Evolutionary conservation across 2,113 vertebrate species (phyloP).

Genomic region (Crotalus horridus): DNA sequence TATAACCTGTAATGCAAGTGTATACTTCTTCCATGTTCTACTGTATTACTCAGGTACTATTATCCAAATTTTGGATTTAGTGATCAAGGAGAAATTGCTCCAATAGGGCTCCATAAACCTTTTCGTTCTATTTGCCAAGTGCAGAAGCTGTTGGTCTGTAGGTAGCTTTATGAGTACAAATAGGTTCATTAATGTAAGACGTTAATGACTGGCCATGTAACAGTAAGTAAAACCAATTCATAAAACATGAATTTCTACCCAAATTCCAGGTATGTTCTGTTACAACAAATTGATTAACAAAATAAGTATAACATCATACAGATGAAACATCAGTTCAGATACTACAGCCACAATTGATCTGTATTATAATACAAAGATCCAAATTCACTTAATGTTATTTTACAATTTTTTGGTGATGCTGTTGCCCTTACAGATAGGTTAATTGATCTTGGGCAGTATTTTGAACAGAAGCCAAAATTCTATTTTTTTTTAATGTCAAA

Average conservation of each 20-base stretch:
- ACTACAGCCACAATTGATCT: conserved; percentile 43
- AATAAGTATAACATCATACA: conserved; percentile 55
- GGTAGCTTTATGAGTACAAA: neutral
- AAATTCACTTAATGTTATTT: conserved; percentile 33
- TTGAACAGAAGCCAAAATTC: conserved; percentile 39
- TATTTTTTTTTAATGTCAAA: conserved; percentile 33
- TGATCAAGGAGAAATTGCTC: neutral
- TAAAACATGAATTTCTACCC: conserved; percentile 68
- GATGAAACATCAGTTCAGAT: conserved; percentile 61
- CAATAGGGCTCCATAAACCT: neutral
- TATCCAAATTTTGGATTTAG: neutral
- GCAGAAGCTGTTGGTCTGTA: neutral
- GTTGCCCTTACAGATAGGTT: conserved; percentile 49
- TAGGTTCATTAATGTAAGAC: neutral
- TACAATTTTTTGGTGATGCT: conserved; percentile 52
- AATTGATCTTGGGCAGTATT: conserved; percentile 49
- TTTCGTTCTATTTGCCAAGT: neutral
- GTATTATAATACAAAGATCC: neutral
- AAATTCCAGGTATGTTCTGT: conserved; percentile 60
- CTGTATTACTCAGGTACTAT: neutral
- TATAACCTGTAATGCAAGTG: neutral
- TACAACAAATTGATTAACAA: conserved; percentile 56
- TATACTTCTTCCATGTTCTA: too few relatives aligned
- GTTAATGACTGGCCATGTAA: conserved; percentile 28
- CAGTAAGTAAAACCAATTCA: conserved; percentile 53